Base-by-base conservation (phyloP, 2,113 vertebrate species). In the Pluvialis apricaria region DNA sequence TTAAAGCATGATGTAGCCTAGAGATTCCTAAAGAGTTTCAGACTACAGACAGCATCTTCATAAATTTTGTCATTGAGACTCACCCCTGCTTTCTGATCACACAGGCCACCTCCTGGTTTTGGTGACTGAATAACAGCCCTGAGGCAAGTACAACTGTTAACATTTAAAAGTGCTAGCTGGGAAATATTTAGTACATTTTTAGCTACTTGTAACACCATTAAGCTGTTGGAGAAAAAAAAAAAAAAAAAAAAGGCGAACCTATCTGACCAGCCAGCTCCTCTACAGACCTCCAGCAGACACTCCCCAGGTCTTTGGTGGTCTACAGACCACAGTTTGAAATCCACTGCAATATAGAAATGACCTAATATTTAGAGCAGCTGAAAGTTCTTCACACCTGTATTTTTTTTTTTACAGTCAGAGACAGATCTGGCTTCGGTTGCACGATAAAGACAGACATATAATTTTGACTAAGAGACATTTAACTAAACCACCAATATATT, bases 91-190 rank as follows among this genome's bases (percentile, higher is more conserved):
- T 88, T 70, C 76, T 82, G 76, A 92, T 95, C 68, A 62, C 38
- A 64, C 71, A 71, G 90, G 68, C 84, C 62, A 86, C 82, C 77
- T 95, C 83, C 88, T 80, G 66, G 57, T 38, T 96, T 95, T 66
- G 89, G 45, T 95, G 70, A 64, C 84, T 95, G 87, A 96, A 80
- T 76, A 97, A 91, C 86, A 95, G 60, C 92, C 89, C 75, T 60
- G 69, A 96, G 92, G 90, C 91, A 96, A 96, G 61, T 76, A 84
- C 81, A 94, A 95, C 86, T 92, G 83, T 61, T 95, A 94, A 79
- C 88, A 82, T 92, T 94, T 94, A 65, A 68, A 93, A 96, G 72
- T 54, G 44, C 65, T 93, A 79, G 60, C 69, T 84, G 79, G 81
- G 58, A 95, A 95, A 85, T 82, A 72, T 77, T 92, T 79, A 58